These are phyloP conservation scores for Drosophila hamatofila DNA, from an alignment of 2,888 invertebrate genomes.

Conservation along the genomic window DNA sequence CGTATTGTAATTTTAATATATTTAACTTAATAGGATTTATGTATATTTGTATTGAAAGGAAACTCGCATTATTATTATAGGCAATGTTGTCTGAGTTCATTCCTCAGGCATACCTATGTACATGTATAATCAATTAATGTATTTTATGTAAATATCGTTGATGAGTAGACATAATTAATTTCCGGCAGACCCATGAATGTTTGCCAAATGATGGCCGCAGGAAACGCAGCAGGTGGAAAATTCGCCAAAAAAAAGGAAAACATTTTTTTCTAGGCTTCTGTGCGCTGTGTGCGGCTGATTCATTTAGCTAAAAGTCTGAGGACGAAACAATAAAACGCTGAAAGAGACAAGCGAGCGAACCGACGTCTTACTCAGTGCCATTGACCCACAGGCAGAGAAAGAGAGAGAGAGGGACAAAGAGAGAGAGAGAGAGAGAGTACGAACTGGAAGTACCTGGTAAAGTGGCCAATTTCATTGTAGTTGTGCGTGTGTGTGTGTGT, in stretches of 20 bases:
- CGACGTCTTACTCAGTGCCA: conserved; percentile 22
- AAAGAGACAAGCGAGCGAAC: conserved; percentile 21
- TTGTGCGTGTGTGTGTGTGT: conserved; percentile 19
- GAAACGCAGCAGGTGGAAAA: conserved; percentile 67
- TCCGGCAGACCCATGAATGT: conserved; percentile 48
- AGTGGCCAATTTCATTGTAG: conserved; percentile 41
- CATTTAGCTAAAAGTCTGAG: conserved; percentile 70
- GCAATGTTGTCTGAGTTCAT: conserved; percentile 3
- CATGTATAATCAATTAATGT: conserved; percentile 51
- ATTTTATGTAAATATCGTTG: conserved; percentile 55
- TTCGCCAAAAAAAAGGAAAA: conserved; percentile 12
- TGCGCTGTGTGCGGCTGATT: conserved; percentile 53
- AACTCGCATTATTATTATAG: conserved; percentile 9
- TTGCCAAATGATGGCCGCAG: conserved; percentile 37
- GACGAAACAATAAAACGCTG: conserved; percentile 44
- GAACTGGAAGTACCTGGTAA: conserved; percentile 30
- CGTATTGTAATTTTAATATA: no score
- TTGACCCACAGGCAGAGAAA: neutral
- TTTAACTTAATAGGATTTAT: no score
- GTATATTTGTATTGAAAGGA: neutral
- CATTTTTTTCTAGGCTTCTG: conserved; percentile 10
- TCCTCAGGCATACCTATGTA: neutral
- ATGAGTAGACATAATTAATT: conserved; percentile 69
- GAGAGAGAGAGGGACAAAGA: neutral
- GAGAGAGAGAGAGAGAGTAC: neutral